These are phyloP conservation scores for Cosmia trapezina DNA, from an alignment of 2,888 invertebrate genomes.

Conservation along the genomic window DNA sequence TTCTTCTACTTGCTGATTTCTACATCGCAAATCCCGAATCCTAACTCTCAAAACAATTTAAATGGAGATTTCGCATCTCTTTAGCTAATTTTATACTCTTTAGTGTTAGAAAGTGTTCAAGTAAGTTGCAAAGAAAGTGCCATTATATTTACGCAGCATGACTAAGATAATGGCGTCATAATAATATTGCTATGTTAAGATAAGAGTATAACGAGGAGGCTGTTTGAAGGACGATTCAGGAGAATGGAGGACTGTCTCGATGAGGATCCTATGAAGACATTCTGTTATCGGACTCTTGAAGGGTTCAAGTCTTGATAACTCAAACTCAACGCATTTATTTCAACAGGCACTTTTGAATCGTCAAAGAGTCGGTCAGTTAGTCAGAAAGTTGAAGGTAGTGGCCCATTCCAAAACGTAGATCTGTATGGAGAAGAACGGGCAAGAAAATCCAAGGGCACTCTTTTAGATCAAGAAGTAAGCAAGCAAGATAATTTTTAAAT, in stretches of 20 bases:
- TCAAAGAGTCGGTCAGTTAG: too few relatives aligned
- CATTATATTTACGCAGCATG: constrained; percentile 57
- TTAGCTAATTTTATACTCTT: constrained; percentile 26
- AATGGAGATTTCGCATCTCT: constrained; percentile 28
- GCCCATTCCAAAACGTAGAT: too few relatives aligned
- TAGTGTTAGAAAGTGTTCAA: constrained; percentile 58
- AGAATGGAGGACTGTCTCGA: constrained; percentile 36
- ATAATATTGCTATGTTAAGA: constrained; percentile 59
- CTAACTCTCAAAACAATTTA: constrained; percentile 6
- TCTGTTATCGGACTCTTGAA: constrained; percentile 12
- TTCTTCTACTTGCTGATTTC: not conserved
- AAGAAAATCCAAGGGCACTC: too few relatives aligned
- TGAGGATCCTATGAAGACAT: constrained; percentile 14
- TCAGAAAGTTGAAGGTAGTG: too few relatives aligned
- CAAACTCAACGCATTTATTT: too few relatives aligned
- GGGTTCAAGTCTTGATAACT: not conserved
- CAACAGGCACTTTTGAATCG: too few relatives aligned
- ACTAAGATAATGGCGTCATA: constrained; percentile 58
- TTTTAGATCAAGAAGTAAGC: too few relatives aligned
- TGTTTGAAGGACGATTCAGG: constrained; percentile 34
- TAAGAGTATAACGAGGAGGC: constrained; percentile 37
- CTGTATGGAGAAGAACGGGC: too few relatives aligned
- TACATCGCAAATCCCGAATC: not conserved
- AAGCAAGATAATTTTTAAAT: too few relatives aligned
- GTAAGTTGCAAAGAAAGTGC: constrained; percentile 58